Evolutionary conservation across 2,888 invertebrate genomes (phyloP), one percentile per base, ranked within the genome.

Genomic region (Gryllus longicercus): DNA sequence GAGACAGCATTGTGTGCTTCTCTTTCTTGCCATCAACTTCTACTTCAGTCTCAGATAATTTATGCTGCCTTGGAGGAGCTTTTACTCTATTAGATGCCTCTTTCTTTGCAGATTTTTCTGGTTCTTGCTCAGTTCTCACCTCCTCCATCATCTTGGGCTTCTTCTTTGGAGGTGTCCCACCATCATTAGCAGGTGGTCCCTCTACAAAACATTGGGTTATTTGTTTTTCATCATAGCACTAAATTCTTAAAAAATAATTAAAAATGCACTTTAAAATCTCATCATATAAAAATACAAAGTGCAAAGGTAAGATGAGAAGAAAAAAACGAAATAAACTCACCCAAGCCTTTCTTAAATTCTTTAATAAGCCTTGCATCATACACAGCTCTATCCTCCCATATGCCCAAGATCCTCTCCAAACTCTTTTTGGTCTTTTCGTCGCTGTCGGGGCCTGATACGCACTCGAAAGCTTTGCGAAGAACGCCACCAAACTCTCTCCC

Each of bases 311-410:
- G 38, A 38, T 38, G 38, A 38, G 38, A 38, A 38, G 38, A 5
- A 38, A 38, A 38, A 8, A 38, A 5, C 4, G 38, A 8, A 38
- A 38, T 14, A 75, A 25, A 79, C 85, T 86, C 87, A 89, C 89
- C 87, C 81, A 91, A 87, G 11, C 91, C 91, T 81, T 90, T 89
- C 86, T 93, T 94, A 86, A 93, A 95, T 81, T 95, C 94, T 80
- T 92, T 91, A 83, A 98, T 95, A 84, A 93, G 92, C 82, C 93
- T 90, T 79, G 92, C 89, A 85, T 95, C 95, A 86, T 96, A 98
- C 3, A 98, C 96, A 25, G 93, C 94, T 85, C 98, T 90, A 84
- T 98, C 97, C 83, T 94, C 93, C 98, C 98, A 98, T 84, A 98
- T 97, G 82, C 91, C 91, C 21, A 98, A 88, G 83, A 98, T 92